Base-by-base conservation (phyloP, 2,797 vertebrate genomes). In the Trachurus trachurus region DNA sequence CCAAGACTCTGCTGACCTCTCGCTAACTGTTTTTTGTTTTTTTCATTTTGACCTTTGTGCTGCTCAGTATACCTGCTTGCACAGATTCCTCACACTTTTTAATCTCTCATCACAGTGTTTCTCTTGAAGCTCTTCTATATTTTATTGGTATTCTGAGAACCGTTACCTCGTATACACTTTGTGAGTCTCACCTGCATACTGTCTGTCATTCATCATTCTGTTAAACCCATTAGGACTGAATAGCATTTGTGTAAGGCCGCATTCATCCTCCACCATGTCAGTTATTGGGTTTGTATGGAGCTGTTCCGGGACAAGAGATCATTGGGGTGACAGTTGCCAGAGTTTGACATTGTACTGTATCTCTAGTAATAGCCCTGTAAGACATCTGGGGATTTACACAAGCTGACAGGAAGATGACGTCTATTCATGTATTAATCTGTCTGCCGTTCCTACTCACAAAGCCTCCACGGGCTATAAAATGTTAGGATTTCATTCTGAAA, bases 341-440 rank as follows among this genome's bases (percentile, higher is more conserved):
- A 79, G 73, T 86, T 78, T 75, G 75, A 88, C 56, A 50, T 71
- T 62, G 74, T 77, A 70, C 85, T 79, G 54, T 76, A 76, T 86
- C 87, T 82, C 66, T 68, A 50, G 80, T 91, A 26, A 90, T 85
- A 81, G 68, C 79, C 71, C 63, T 87, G 73, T 75, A 75, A 84
- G 84, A 91, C 73, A 76, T 89, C 67, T 78, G 71, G 76, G 85
- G 80, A 85, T 92, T 91, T 88, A 78, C 62, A 83, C 74, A 87
- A 82, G 84, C 84, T 88, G 88, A 85, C 87, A 79, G 83, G 68
- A 81, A 82, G 87, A 80, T 61, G 66, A 79, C 40, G 77, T 71
- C 78, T 86, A 77, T 84, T 86, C 73, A 86, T 83, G 81, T 71
- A 81, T 82, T 93, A 86, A 90, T 86, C 85, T 58, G 3, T 76